A percentile compares a stretch with the other conserved stretches of the same genome.
Conservation (phyloP, 92 coral and sea anemone species). For the Epizoanthus stellaris region DNA sequence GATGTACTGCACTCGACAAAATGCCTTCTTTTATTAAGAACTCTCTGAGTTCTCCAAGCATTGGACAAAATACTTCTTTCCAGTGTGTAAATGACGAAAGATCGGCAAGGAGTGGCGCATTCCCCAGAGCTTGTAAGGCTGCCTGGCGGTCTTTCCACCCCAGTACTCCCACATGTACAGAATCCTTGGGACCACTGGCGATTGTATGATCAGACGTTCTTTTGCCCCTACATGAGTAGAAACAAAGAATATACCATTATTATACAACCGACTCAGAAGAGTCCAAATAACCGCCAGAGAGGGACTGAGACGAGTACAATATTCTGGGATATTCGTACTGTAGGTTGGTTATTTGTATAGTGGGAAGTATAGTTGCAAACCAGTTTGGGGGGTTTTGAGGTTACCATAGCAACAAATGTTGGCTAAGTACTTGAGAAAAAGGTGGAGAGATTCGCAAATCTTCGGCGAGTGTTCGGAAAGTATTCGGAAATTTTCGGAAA, state of each 20-base stretch:
- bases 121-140: constrained; percentile 70
- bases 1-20: constrained; percentile 19
- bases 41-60: constrained; percentile 72
- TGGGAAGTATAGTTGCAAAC: too few relatives aligned
- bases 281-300: too few relatives aligned
- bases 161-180: constrained; percentile 62
- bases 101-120: constrained; percentile 81
- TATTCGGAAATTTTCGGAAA: too few relatives aligned
- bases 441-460: too few relatives aligned
- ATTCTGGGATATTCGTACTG: too few relatives aligned
- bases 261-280: too few relatives aligned
- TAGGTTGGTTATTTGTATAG: too few relatives aligned
- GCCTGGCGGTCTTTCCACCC: constrained; percentile 72
- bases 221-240: constrained; percentile 3
- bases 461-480: too few relatives aligned
- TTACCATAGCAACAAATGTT: too few relatives aligned
- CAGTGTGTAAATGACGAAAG: constrained; percentile 79
- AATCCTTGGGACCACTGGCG: background rate
- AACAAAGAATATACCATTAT: background rate
- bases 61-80: constrained; percentile 78
- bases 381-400: too few relatives aligned
- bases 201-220: constrained; percentile 10
- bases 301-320: too few relatives aligned
- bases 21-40: constrained; percentile 68
- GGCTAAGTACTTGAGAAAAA: too few relatives aligned